Base-by-base conservation (phyloP, 2,113 vertebrate genomes). In the Oncorhynchus masou region DNA sequence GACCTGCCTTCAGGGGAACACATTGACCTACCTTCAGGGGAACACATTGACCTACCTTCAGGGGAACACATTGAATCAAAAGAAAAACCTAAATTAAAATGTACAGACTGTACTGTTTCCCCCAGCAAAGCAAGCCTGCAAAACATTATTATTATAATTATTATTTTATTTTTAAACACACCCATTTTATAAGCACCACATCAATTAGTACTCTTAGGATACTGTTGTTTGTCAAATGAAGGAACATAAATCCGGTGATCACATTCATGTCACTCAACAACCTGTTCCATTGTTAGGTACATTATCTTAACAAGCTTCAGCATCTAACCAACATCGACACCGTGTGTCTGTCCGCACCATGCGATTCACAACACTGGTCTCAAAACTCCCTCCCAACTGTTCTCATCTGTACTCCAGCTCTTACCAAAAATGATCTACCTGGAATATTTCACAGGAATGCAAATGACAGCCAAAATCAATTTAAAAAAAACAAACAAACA, bases 371-470 rank as follows among this genome's bases (percentile, higher is more conserved):
- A 89, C 71, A 86, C 82, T 49, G 31, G 31, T 34, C 31, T 34
- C 31, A 34, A 34, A 34, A 34, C 31, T 34, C 31, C 31, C 25
- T 45, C 81, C 84, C 92, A 93, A 93, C 85, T 93, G 92, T 92
- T 91, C 84, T 92, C 90, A 91, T 57, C 19, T 20, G 5, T 6
- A 20, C 93, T 45, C 92, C 90, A 92, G 86, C 91, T 93, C 92
- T 93, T 91, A 89, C 87, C 91, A 76, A 91, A 34, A 34, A 34
- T 87, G 90, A 88, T 88, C 8, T 45, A 2, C 39, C 39, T 1
- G 39, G 9, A 2, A 92, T 93, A 87, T 93, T 92, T 95, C 93
- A 94, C 94, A 96, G 90, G 86, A 45, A 92, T 93, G 95, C 92
- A 95, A 95, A 45, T 94, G 93, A 96, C 93, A 92, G 92, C 31